These are phyloP conservation scores for Microctonus hyperodae DNA, from an alignment of 2,888 invertebrate genomes.

Conservation along the genomic window DNA sequence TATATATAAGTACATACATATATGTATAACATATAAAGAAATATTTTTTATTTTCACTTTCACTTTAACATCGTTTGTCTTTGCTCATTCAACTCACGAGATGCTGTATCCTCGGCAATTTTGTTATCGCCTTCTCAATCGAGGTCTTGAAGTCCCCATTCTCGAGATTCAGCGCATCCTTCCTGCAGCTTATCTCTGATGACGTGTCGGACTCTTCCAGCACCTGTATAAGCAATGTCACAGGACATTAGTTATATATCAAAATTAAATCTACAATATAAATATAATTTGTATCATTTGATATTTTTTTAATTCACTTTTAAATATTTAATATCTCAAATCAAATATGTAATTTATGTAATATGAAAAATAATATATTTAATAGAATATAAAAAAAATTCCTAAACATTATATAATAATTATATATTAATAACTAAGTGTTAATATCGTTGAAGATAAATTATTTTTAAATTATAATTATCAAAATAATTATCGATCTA, in stretches of 20 bases:
- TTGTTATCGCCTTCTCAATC: constrained; percentile 61
- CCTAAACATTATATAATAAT: not conserved
- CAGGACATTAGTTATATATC: constrained; percentile 31
- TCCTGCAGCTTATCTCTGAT: constrained; percentile 64
- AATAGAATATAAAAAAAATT: too few relatives aligned
- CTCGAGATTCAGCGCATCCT: constrained; percentile 60
- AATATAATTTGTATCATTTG: not conserved
- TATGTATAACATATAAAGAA: too few relatives aligned
- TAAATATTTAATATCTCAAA: not conserved
- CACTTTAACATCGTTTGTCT: constrained; percentile 21
- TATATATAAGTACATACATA: too few relatives aligned
- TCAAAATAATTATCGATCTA: not conserved
- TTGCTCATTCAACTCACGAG: constrained; percentile 50
- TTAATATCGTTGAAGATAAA: not conserved
- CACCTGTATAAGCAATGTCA: constrained; percentile 56
- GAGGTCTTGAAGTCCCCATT: constrained; percentile 61
- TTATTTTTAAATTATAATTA: not conserved
- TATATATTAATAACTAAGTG: not conserved
- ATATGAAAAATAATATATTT: not conserved
- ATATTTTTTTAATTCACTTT: not conserved
- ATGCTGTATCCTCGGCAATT: constrained; percentile 62
- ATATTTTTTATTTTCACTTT: constrained; percentile 13
- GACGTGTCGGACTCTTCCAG: constrained; percentile 66
- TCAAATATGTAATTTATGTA: not conserved
- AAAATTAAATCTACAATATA: not conserved